A percentile compares a stretch with the other conserved stretches of the same genome.
These are phyloP conservation scores for Formicarius rufipectus DNA, from an alignment of 2,113 vertebrate species.

Conservation along the genomic window DNA sequence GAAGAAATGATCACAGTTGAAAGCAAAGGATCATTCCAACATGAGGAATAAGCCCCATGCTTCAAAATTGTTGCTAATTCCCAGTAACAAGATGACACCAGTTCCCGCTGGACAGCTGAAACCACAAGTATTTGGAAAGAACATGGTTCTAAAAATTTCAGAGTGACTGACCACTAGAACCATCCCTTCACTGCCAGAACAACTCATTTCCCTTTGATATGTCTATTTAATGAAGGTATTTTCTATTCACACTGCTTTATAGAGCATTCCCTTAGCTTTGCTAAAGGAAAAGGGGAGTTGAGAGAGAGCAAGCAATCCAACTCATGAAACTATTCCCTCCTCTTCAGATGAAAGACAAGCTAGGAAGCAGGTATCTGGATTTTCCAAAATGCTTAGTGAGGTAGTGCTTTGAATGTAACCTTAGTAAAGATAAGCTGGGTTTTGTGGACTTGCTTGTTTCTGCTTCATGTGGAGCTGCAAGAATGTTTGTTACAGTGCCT, in stretches of 20 bases:
- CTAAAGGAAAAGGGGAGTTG: neutral
- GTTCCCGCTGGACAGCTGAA: neutral
- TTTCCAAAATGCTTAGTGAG: neutral
- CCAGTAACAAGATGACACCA: neutral
- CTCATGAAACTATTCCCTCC: neutral
- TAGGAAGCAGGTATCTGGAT: neutral
- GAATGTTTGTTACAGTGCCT: neutral
- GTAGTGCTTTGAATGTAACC: neutral
- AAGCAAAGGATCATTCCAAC: neutral
- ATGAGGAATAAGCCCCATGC: neutral
- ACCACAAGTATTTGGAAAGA: neutral
- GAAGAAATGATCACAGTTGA: constrained; percentile 29
- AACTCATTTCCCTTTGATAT: neutral
- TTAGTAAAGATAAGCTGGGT: neutral
- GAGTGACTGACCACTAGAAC: neutral
- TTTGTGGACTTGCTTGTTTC: neutral
- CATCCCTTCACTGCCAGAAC: neutral
- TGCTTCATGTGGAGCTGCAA: neutral
- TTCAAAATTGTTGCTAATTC: neutral
- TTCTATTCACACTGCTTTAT: neutral
- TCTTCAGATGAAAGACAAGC: neutral
- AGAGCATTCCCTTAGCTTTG: neutral
- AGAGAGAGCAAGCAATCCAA: neutral
- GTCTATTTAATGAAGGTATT: neutral
- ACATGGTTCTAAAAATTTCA: neutral